Evolutionary conservation across 2,113 vertebrate genomes (phyloP), one percentile per base, ranked within the genome.

Genomic region (Hippocampus comes): DNA sequence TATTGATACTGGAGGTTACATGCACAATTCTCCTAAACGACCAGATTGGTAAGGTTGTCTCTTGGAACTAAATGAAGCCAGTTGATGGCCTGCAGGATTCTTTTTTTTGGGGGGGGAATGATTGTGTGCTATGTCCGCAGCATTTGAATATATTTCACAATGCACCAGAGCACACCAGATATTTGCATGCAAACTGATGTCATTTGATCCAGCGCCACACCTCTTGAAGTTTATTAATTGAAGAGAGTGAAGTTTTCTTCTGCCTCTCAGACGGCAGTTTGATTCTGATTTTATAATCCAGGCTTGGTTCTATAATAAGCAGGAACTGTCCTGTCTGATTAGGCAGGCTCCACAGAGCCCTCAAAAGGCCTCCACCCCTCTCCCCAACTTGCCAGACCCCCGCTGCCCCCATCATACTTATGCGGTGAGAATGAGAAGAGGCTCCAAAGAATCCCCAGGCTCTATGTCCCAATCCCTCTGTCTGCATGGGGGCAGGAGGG

Each of bases 211-310:
- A 91, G 92, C 92, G 92, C 91, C 82, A 93, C 94, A 92, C 93
- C 94, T 94, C 92, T 92, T 93, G 89, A 89, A 92, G 82, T 94
- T 96, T 92, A 96, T 96, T 96, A 95, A 96, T 95, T 95, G 90
- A 97, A 94, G 91, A 95, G 80, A 87, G 72, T 5, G 77, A 87
- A 87, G 89, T 91, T 94, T 93, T 94, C 94, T 63, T 83, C 84
- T 91, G 93, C 87, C 84, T 91, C 91, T 89, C 84, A 81, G 88
- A 83, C 84, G 81, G 92, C 91, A 86, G 94, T 94, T 95, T 92
- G 93, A 93, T 96, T 95, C 93, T 86, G 91, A 86, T 94, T 95
- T 94, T 95, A 95, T 97, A 94, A 95, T 95, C 93, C 89, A 81
- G 92, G 87, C 78, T 75, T 91, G 92, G 89, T 87, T 95, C 93